These are phyloP conservation scores for Cylas formicarius DNA, from an alignment of 1,140 invertebrate genomes.

Conservation along the genomic window DNA sequence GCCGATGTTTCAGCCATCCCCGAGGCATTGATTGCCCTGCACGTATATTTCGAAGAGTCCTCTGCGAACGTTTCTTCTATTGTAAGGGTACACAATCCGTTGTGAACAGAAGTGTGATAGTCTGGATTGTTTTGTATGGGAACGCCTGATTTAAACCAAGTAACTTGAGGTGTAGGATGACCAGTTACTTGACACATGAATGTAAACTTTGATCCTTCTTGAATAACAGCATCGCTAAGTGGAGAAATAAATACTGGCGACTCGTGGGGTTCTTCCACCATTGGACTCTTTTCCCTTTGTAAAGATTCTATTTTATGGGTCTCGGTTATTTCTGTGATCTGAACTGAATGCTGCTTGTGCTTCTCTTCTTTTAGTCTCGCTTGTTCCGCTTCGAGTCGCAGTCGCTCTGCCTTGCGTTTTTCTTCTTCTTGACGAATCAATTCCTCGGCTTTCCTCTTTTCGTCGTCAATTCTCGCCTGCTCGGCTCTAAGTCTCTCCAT, in stretches of 20 bases:
- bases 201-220: constrained; percentile 52
- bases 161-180: constrained; percentile 73
- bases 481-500: constrained; percentile 15
- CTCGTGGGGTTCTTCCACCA: constrained; percentile 35
- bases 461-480: constrained; percentile 35
- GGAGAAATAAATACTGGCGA: constrained; percentile 55
- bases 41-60: constrained; percentile 73
- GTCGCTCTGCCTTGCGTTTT: constrained; percentile 22
- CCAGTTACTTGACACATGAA: constrained; percentile 50
- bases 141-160: constrained; percentile 63
- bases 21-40: constrained; percentile 59
- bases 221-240: constrained; percentile 61
- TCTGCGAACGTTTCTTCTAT: constrained; percentile 70
- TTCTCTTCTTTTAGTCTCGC: constrained; percentile 16
- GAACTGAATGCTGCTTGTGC: constrained; percentile 22
- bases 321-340: constrained; percentile 28
- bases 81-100: constrained; percentile 64
- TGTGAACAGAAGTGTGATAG: constrained; percentile 56
- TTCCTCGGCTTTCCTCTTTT: constrained; percentile 26
- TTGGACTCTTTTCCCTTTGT: constrained; percentile 21
- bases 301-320: constrained; percentile 22
- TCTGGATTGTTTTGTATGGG: constrained; percentile 48
- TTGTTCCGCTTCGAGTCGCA: constrained; percentile 15
- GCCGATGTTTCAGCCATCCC: constrained; percentile 69
- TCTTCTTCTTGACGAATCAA: constrained; percentile 18